Percentiles rank a stretch among this genome's conserved stretches.
These are phyloP conservation scores for Thecophora atra DNA, from an alignment of 2,888 invertebrate genomes.

Conservation along the genomic window DNA sequence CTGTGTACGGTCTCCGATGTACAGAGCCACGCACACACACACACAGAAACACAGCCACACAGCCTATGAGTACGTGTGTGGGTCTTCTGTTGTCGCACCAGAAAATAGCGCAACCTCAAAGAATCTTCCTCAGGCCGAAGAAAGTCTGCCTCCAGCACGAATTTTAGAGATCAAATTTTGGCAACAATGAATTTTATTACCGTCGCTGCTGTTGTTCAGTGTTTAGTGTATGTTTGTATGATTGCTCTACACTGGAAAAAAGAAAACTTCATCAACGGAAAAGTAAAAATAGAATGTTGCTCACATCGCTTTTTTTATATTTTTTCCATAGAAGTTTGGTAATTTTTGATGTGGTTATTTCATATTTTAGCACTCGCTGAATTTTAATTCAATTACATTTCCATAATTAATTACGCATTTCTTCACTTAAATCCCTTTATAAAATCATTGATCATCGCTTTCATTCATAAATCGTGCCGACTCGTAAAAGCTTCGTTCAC, in stretches of 20 bases:
- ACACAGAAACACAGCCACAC: too few relatives aligned
- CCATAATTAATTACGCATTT: too few relatives aligned
- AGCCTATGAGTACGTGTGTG: neutral
- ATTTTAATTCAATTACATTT: too few relatives aligned
- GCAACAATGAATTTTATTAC: slow-evolving; percentile 13
- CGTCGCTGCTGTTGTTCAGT: neutral
- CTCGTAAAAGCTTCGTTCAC: too few relatives aligned
- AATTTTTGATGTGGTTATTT: too few relatives aligned
- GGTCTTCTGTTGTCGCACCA: neutral
- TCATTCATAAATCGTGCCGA: too few relatives aligned
- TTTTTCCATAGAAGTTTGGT: too few relatives aligned
- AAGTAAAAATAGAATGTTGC: too few relatives aligned
- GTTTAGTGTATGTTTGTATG: neutral
- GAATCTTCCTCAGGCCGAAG: neutral
- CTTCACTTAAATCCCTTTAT: too few relatives aligned
- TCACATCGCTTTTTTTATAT: too few relatives aligned
- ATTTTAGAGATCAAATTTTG: slow-evolving; percentile 9
- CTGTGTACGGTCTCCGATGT: neutral
- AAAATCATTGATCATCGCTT: too few relatives aligned
- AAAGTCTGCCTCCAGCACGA: neutral
- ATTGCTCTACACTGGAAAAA: neutral
- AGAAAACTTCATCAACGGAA: neutral
- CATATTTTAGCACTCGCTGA: too few relatives aligned
- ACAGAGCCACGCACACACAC: neutral
- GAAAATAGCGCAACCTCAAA: neutral